Evolutionary conservation across 1,140 invertebrate genomes (phyloP), one percentile per base, ranked within the genome.

Genomic region (Sitobion miscanthi): DNA sequence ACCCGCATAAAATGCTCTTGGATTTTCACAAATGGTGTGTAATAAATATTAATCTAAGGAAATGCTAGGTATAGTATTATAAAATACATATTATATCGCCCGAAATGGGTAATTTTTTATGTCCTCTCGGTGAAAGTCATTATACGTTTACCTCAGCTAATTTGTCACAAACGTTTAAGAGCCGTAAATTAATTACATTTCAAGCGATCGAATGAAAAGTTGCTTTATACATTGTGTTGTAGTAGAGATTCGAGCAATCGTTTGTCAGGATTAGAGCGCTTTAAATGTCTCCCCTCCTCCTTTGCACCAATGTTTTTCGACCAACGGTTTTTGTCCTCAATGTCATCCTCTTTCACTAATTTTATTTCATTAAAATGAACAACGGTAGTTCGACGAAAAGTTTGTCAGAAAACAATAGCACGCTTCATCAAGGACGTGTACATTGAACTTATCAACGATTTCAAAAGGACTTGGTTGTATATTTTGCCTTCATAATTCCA

Each of bases 171-270:
- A 82, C 62, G 69, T 82, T 77, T 49, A 91, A 49, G 25, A 82
- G 90, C 69, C 47, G 90, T 49, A 49, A 91, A 91, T 91, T 91
- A 91, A 91, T 91, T 91, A 91, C 90, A 82, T 91, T 91, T 91
- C 69, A 25, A 42, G 90, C 90, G 69, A 91, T 91, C 62, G 45
- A 82, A 82, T 82, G 90, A 91, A 91, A 91, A 82, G 90, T 91
- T 35, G 30, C 69, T 77, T 82, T 91, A 45, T 45, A 62, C 88
- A 90, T 45, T 62, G 54, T 62, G 54, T 90, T 45, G 35, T 49
- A 82, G 62, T 21, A 17, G 47, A 82, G 62, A 91, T 91, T 82
- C 69, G 45, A 21, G 49, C 77, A 92, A 83, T 92, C 45, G 77
- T 92, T 92, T 92, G 47, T 92, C 69, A 92, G 77, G 91, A 92